Percentiles rank a stretch among this genome's conserved stretches.
phyloP scores from a whole-genome alignment of 2,113 vertebrate species.

The Macroglossus sobrinus region DNA sequence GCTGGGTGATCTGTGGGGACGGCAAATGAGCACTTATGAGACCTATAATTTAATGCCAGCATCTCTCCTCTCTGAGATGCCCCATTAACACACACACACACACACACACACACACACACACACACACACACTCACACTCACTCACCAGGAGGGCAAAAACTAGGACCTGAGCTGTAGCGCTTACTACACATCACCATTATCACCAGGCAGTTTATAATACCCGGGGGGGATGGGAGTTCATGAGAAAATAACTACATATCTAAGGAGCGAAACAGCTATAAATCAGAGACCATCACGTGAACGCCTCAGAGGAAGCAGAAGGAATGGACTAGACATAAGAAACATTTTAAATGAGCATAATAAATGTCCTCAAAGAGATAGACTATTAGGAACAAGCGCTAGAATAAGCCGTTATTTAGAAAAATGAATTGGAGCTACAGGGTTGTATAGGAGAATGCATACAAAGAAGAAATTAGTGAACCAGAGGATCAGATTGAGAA shows the following conservation, averaged over 20 bases:
- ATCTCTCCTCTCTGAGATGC: background rate
- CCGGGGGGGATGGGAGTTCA: background rate
- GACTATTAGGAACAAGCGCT: background rate
- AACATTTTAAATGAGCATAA: background rate
- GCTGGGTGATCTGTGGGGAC: background rate
- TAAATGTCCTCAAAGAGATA: background rate
- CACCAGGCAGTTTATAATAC: background rate
- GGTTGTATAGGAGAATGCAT: background rate
- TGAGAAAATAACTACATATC: background rate
- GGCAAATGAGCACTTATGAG: background rate
- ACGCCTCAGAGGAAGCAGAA: background rate
- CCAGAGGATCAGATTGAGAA: background rate
- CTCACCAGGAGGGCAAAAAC: background rate
- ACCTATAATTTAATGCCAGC: background rate
- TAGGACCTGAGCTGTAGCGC: background rate
- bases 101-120: background rate
- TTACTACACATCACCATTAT: background rate
- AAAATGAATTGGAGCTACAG: background rate
- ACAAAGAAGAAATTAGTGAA: background rate
- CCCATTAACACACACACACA: background rate
- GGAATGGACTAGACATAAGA: background rate
- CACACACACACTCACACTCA: background rate
- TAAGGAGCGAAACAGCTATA: background rate
- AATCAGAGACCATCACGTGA: background rate
- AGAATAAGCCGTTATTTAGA: background rate